phyloP scores from a whole-genome alignment of 1,140 invertebrate species.

The Musca domestica region DNA sequence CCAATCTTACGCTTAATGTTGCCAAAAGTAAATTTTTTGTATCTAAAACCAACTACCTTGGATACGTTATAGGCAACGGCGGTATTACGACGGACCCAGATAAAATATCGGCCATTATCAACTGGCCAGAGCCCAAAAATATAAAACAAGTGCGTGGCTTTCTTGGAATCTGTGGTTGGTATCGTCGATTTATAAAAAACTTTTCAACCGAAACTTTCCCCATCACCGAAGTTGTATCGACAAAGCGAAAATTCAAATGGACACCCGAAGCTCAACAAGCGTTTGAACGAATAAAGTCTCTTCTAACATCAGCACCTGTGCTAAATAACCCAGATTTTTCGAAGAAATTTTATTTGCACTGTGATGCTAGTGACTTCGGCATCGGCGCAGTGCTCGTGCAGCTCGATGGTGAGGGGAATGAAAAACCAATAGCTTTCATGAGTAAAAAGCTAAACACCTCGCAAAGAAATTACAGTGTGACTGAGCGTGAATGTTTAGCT shows the following conservation, averaged over 20 bases:
- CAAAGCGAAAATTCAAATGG: conserved; percentile 19
- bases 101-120: conserved; percentile 32
- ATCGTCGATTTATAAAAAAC: conserved; percentile 28
- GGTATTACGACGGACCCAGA: conserved; percentile 30
- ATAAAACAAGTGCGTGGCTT: conserved; percentile 27
- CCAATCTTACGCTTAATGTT: conserved; percentile 55
- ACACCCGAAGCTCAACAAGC: not conserved
- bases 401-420: conserved; percentile 20
- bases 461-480: conserved; percentile 25
- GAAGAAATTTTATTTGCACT: no score
- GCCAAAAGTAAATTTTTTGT: conserved; percentile 53
- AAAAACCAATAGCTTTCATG: conserved; percentile 25
- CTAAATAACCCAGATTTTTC: conserved; percentile 31
- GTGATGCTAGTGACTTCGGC: no score
- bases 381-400: conserved; percentile 32
- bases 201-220: conserved; percentile 23
- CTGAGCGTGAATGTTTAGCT: conserved; percentile 25
- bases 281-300: conserved; percentile 4
- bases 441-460: conserved; percentile 25
- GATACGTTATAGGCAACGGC: conserved; percentile 28
- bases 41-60: conserved; percentile 30
- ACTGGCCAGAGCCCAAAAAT: conserved; percentile 29
- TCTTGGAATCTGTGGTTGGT: conserved; percentile 28
- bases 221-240: conserved; percentile 25
- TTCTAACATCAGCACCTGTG: conserved; percentile 26